Base-by-base conservation (phyloP, 23 tunicate genomes). In the Halocynthia aurantium region DNA sequence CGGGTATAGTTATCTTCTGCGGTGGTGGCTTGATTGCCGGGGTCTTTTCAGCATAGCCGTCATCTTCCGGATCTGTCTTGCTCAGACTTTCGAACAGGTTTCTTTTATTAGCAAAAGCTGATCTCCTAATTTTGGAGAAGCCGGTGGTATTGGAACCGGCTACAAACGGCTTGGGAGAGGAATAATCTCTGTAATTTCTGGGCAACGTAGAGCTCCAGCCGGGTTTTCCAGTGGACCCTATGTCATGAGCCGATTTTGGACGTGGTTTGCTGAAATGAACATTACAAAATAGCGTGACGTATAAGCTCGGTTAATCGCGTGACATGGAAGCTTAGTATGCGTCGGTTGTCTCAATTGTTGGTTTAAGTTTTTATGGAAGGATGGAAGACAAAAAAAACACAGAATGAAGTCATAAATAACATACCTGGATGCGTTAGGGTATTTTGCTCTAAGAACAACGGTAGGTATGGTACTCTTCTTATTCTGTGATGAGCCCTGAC, bases 81-180 rank as follows among this genome's bases (percentile, higher is more conserved):
- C 74, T 80, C 77, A 84, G 76, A 54, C 77, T 84, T 55, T 90
- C 96, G 81, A 83, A 90, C 86, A 90, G 81, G 73, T 72, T 90
- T 49, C 89, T 67, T 62, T 83, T 84, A 69, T 77, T 85, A 11
- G 96, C 96, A 54, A 90, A 90, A 6, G 78, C 80, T 13, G 86
- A 54, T 53, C 76, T 90, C 7, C 96, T 83, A 52, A 81, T 19
- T 65, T 90, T 80, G 17, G 57, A 19, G 68, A 90, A 90, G 12
- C 51, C 51, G 76, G 72, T 84, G 19, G 78, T 10, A 10, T 52
- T n/a, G 1, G 44, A 31, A 7, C 69, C 68, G 2, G 79, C 52
- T 19, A 61, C 81, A 6, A 69, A 71, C 10, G 83, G 90, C 56
- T 81, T 90, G 20, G 96, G 88, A 53, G 82, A 70, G 6, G 84